Evolutionary conservation across 2,888 invertebrate species (phyloP).

Genomic region (Augiades crinisus): DNA sequence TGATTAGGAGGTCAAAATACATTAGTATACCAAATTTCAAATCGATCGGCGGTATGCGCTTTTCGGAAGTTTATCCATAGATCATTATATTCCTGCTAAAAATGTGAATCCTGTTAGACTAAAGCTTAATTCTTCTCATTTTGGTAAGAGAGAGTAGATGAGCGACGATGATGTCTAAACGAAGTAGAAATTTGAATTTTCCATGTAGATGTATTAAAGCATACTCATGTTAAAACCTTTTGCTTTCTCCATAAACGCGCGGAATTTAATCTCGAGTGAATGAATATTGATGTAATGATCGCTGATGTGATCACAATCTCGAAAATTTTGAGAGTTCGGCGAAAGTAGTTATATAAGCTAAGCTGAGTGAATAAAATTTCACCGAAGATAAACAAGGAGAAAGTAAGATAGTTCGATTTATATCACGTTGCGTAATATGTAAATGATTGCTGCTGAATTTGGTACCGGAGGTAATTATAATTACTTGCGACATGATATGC

Average conservation of each 20-base stretch:
- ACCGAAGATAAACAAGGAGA: constrained; percentile 4
- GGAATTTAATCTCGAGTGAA: not conserved
- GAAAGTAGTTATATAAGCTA: constrained; percentile 6
- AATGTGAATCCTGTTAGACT: too few species aligned
- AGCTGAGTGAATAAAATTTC: not conserved
- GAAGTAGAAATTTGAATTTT: too few species aligned
- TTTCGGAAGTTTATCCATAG: too few species aligned
- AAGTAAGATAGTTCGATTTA: not conserved
- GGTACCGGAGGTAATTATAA: not conserved
- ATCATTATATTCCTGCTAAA: too few species aligned
- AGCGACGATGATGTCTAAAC: too few species aligned
- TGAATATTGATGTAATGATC: not conserved
- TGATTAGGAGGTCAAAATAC: too few species aligned
- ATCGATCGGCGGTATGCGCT: too few species aligned
- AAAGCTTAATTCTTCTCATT: too few species aligned
- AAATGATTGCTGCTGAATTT: not conserved
- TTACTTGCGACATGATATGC: not conserved
- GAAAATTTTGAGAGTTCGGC: not conserved
- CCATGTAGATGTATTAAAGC: too few species aligned
- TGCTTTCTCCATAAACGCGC: not conserved
- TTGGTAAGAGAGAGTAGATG: too few species aligned
- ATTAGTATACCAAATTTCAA: too few species aligned
- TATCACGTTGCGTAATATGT: not conserved
- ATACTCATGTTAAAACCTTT: too few species aligned
- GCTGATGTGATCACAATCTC: not conserved